Evolutionary conservation across 2,797 vertebrate genomes (phyloP), one percentile per base, ranked within the genome.

Genomic region (Huso huso): DNA sequence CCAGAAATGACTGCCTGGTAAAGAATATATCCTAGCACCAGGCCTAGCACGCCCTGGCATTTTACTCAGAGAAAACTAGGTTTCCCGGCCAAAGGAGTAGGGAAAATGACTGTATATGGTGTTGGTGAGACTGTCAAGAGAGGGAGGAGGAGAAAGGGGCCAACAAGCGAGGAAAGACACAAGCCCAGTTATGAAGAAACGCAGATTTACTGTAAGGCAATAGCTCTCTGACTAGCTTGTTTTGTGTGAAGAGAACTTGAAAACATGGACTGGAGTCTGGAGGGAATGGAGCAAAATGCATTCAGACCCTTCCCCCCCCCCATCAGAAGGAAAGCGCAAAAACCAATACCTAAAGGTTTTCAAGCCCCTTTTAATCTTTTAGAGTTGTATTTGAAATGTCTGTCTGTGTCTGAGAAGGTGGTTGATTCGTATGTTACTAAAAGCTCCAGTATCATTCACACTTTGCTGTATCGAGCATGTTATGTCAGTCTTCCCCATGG

Each of bases 161-260:
- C 78, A 81, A 82, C 77, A 74, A 84, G 83, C 80, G 72, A 69
- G 77, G 75, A 80, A 75, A 88, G 80, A 88, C 87, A 89, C 83
- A 87, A 83, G 84, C 79, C 87, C 85, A 87, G 87, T 86, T 89
- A 88, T 89, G 88, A 88, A 89, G 87, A 89, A 89, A 88, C 88
- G 85, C 83, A 87, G 88, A 90, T 90, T 90, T 91, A 88, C 89
- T 88, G 83, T 86, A 88, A 88, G 88, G 88, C 87, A 10, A 83
- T 86, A 81, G 86, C 88, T 90, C 87, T 86, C 88, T 91, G 86
- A 87, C 86, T 87, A 88, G 86, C 85, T 63, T 7, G 10, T 37
- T 62, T 62, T 37, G 11, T 9, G 18, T 10, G 61, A 37, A 80
- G 86, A 69, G 70, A 68, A 4, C 12, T 12, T 15, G 37, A 89